These are phyloP conservation scores for Ormyrus rosae DNA, from an alignment of 2,888 invertebrate species.

Conservation along the genomic window DNA sequence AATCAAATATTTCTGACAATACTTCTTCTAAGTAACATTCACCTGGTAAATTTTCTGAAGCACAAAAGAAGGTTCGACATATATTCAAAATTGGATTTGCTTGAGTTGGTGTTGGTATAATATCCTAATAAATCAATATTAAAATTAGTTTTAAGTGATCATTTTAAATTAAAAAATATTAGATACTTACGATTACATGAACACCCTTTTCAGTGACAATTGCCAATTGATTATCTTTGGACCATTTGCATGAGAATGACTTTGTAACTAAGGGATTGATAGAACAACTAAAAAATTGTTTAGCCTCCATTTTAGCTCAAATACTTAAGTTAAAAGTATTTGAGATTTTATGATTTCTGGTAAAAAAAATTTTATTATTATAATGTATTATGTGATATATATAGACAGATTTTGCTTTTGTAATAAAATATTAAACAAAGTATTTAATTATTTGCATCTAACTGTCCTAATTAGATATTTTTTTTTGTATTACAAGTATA, in stretches of 20 bases:
- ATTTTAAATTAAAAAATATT: not conserved
- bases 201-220: conserved; percentile 62
- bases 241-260: conserved; percentile 71
- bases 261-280: conserved; percentile 65
- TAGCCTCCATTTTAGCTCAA: conserved; percentile 43
- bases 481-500: too few relatives aligned
- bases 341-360: too few relatives aligned
- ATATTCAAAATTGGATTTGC: conserved; percentile 64
- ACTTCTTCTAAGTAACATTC: conserved; percentile 59
- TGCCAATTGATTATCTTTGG: conserved; percentile 72
- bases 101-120: conserved; percentile 68
- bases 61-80: conserved; percentile 68
- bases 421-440: too few relatives aligned
- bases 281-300: conserved; percentile 62
- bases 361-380: too few relatives aligned
- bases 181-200: conserved; percentile 71
- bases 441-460: too few relatives aligned
- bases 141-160: conserved; percentile 17
- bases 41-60: conserved; percentile 64
- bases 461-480: too few relatives aligned
- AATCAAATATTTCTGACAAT: conserved; percentile 60
- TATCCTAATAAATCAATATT: conserved; percentile 62
- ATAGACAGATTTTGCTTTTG: too few relatives aligned
- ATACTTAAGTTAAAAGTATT: not conserved
- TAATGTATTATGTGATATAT: too few relatives aligned